Percentiles rank a stretch among this genome's conserved stretches.
These are phyloP conservation scores for Tubulanus polymorphus DNA, from an alignment of 2,888 invertebrate genomes.

Conservation along the genomic window DNA sequence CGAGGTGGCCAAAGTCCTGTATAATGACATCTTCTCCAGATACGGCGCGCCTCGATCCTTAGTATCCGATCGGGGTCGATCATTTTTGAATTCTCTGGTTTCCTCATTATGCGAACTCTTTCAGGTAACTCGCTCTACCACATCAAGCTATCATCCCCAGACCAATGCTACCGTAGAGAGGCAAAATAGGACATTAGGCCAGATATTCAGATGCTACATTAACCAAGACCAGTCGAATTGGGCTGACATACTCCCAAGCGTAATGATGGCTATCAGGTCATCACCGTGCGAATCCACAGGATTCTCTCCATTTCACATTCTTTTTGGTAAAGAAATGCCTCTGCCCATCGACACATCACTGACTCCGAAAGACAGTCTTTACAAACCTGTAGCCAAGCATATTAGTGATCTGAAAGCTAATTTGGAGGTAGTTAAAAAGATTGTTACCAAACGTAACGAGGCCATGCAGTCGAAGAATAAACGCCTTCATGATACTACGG, in stretches of 20 bases:
- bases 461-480: constrained; percentile 16
- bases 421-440: neutral
- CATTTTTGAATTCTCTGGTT: constrained; percentile 20
- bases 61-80: constrained; percentile 21
- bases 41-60: constrained; percentile 21
- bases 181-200: constrained; percentile 18
- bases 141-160: constrained; percentile 22
- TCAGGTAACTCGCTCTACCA: constrained; percentile 16
- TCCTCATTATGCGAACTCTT: constrained; percentile 21
- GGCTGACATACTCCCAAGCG: constrained; percentile 18
- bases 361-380: constrained; percentile 16
- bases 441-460: constrained; percentile 13
- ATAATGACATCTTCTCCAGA: constrained; percentile 20
- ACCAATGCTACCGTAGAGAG: constrained; percentile 22
- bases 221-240: constrained; percentile 18
- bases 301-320: constrained; percentile 18
- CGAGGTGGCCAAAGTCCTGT: constrained; percentile 20
- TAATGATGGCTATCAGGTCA: constrained; percentile 23
- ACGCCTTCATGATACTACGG: constrained; percentile 10
- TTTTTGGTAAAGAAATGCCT: constrained; percentile 22
- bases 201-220: constrained; percentile 18
- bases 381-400: constrained; percentile 16
- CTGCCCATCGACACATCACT: constrained; percentile 15
- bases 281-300: constrained; percentile 19
- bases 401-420: constrained; percentile 6